Evolutionary conservation across 2,888 invertebrate genomes (phyloP), one percentile per base, ranked within the genome.

Genomic region (Celastrina argiolus): DNA sequence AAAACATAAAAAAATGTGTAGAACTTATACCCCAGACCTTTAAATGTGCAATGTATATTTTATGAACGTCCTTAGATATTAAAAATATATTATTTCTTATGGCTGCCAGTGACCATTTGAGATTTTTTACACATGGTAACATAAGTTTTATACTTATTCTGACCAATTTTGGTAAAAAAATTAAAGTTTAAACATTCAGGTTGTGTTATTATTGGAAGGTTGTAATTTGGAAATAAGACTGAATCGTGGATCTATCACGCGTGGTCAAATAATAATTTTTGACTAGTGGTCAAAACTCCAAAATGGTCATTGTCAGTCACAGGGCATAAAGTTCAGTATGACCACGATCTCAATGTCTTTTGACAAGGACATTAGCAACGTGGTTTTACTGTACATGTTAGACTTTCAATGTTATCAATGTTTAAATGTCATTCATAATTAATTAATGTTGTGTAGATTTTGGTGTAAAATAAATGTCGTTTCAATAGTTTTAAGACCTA

Each of bases 1-100:
- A 45, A 12, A 51, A 51, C 1, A 22, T 0, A 4, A 12, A 16
- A 42, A n/a, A 16, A n/a, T 7, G 12, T 16, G 7, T 51, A 51
- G 51, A 22, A 18, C 16, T 7, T 10, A 18, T 22, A 51, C 22
- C 22, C 10, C 18, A 22, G 4, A 51, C 22, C 51, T 22, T 18
- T 51, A 51, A 51, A 51, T 51, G 51, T 51, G 51, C 12, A 22
- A 22, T 51, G 51, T 51, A 51, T 51, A 26, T 26, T 51, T 51
- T 51, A 51, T 51, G 2, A 51, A 14, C 51, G 45, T 1, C 18
- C 45, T 22, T 45, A 12, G 22, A 51, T 51, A 12, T 12, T 39
- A 39, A 39, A 12, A 41, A 41, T n/a, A 8, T 41, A 51, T 36
- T 36, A 12, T 36, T 36, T 36, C 36, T 36, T 36, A 36, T 36